Base-by-base conservation (phyloP, 2,797 vertebrate species). In the Babyrousa celebensis region DNA sequence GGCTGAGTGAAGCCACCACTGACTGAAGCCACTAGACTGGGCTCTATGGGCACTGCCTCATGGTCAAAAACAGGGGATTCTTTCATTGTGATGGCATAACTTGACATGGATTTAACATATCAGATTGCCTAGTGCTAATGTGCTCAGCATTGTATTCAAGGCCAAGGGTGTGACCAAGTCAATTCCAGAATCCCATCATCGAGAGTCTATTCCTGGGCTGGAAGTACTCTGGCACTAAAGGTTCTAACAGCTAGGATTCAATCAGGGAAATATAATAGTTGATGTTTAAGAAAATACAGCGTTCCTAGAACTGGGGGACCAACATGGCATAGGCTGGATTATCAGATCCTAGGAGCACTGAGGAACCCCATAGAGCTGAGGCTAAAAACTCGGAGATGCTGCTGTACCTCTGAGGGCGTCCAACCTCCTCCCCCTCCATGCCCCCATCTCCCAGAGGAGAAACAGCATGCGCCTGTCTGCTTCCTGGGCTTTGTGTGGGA, bases 41-140 rank as follows among this genome's bases (percentile, higher is more conserved):
- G 1, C 16, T 20, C 43, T 4, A 10, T 1, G 8, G 27, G 52
- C 18, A 0, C 1, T 0, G 4, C 0, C 1, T 9, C 18, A 0
- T 0, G 12, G 25, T 4, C 15, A 62, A 0, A 14, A 17, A 43
- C 4, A 36, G 48, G 40, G 0, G 12, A 3, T 0, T 20, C 25
- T 32, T 16, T 5, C 40, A 10, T 0, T 1, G 12, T 12, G 36
- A 11, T 1, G 1, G 25, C 3, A 0, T 0, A 16, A 1, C 40
- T 9, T 3, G 1, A 6, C 0, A 0, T 1, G 15, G 16, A 5
- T 12, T 43, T 25, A 11, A 36, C 0, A 2, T 1, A 0, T 36
- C 20, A 0, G 0, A 1, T 2, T 0, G 6, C 5, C 16, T 0
- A 6, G 5, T 0, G 32, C n/a, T 2, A 58, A 3, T 48, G 20